Conservation (phyloP, 2,113 vertebrate species). For the Prunella fulvescens region DNA sequence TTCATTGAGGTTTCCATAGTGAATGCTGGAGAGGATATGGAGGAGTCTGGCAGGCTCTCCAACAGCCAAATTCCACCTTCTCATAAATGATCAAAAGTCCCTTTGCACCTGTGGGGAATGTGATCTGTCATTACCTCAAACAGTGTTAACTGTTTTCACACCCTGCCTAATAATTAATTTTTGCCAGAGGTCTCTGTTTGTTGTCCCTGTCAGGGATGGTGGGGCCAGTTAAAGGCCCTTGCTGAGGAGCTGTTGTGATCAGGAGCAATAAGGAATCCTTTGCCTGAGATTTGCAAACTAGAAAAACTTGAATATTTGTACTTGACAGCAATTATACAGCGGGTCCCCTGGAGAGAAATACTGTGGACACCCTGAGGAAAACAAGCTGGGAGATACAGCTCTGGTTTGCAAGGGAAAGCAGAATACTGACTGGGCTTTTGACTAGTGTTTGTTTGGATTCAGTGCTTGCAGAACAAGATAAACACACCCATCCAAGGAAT, state of each 20-base stretch:
- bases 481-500: neutral
- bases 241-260: neutral
- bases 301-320: neutral
- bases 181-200: neutral
- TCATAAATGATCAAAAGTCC: neutral
- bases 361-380: neutral
- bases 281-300: neutral
- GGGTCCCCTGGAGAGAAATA: neutral
- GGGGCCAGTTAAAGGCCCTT: neutral
- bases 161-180: neutral
- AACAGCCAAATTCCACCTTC: neutral
- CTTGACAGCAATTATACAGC: neutral
- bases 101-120: neutral
- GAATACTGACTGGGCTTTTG: neutral
- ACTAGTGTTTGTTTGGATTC: neutral
- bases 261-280: neutral
- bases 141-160: neutral
- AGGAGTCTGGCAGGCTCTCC: neutral
- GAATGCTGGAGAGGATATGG: neutral
- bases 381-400: neutral
- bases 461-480: neutral
- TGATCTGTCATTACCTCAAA: neutral
- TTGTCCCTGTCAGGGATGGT: neutral
- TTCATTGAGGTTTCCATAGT: neutral
- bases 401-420: neutral